Conservation (phyloP, 2,113 vertebrate species). For the Chaenocephalus aceratus region DNA sequence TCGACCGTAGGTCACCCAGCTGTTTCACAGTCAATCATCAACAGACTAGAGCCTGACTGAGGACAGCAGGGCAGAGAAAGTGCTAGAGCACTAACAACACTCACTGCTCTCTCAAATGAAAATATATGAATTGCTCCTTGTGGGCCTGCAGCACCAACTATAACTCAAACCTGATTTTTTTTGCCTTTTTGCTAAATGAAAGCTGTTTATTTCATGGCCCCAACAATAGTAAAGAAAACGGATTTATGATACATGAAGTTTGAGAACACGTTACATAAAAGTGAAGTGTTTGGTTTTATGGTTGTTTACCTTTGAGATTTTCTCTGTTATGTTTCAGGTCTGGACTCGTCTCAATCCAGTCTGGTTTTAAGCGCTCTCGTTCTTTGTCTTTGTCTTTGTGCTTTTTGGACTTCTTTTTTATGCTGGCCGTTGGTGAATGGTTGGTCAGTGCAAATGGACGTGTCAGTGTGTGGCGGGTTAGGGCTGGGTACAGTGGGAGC, state of each 20-base stretch:
- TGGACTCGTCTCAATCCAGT: slow-evolving; percentile 80
- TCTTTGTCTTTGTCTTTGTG: slow-evolving; percentile 85
- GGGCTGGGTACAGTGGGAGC: slow-evolving; percentile 49
- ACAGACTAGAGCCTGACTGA: slow-evolving; percentile 53
- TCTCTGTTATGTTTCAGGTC: slow-evolving; percentile 80
- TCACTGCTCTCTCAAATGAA: slow-evolving; percentile 19
- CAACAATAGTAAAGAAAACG: not conserved
- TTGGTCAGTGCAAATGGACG: slow-evolving; percentile 69
- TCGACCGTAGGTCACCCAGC: slow-evolving; percentile 78
- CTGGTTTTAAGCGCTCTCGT: slow-evolving; percentile 79
- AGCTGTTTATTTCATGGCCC: not conserved
- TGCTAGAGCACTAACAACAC: slow-evolving; percentile 18
- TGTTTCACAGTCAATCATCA: slow-evolving; percentile 83
- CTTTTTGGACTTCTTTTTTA: slow-evolving; percentile 84
- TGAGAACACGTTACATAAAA: not conserved
- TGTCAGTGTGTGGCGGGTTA: slow-evolving; percentile 61
- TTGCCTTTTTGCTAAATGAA: not conserved
- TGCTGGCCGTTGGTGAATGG: slow-evolving; percentile 75
- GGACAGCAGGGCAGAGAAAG: not conserved
- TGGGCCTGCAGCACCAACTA: slow-evolving; percentile 10
- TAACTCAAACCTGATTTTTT: not conserved
- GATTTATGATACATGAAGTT: not conserved
- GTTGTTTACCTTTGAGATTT: slow-evolving; percentile 78
- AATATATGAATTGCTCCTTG: slow-evolving; percentile 11
- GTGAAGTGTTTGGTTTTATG: slow-evolving; percentile 1